Percentiles rank a stretch among this genome's conserved stretches.
These are phyloP conservation scores for Parapsyche elsis DNA, from an alignment of 1,140 invertebrate species.

Conservation along the genomic window DNA sequence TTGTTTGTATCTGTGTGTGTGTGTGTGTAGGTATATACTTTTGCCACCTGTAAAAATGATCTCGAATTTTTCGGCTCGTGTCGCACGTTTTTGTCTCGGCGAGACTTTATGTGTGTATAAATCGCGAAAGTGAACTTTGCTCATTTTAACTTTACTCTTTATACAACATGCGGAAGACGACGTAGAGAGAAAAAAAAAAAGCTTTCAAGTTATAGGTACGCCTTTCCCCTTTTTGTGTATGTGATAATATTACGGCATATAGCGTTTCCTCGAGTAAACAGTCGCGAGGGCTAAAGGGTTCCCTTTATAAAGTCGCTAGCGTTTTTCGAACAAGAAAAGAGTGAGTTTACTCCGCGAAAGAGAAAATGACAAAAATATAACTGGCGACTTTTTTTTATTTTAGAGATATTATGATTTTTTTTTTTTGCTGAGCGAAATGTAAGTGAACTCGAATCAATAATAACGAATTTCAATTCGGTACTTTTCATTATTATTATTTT, in stretches of 20 bases:
- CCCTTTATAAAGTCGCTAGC: slow-evolving; percentile 24
- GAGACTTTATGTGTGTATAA: slow-evolving; percentile 26
- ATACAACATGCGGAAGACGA: not conserved
- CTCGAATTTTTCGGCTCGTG: not conserved
- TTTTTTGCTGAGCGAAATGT: no score
- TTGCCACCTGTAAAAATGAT: slow-evolving; percentile 27
- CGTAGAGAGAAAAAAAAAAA: slow-evolving; percentile 10
- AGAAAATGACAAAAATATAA: slow-evolving; percentile 27
- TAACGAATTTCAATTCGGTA: no score
- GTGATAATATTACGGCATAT: slow-evolving; percentile 28
- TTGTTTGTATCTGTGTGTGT: no score
- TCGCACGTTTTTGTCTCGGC: not conserved
- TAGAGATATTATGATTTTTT: not conserved
- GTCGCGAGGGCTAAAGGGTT: slow-evolving; percentile 23
- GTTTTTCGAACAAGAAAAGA: slow-evolving; percentile 25
- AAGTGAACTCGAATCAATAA: no score
- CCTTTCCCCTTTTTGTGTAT: slow-evolving; percentile 14
- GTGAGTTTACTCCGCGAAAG: not conserved
- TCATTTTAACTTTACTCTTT: slow-evolving; percentile 34
- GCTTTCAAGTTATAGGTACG: slow-evolving; percentile 21
- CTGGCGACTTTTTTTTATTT: not conserved
- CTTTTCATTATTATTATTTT: no score
- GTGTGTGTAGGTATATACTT: not conserved
- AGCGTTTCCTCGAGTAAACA: slow-evolving; percentile 23
- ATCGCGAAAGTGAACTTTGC: slow-evolving; percentile 31